A percentile compares a stretch with the other conserved stretches of the same genome.
These are phyloP conservation scores for Phylloscopus trochiloides DNA, from an alignment of 2,113 vertebrate species.

Conservation along the genomic window DNA sequence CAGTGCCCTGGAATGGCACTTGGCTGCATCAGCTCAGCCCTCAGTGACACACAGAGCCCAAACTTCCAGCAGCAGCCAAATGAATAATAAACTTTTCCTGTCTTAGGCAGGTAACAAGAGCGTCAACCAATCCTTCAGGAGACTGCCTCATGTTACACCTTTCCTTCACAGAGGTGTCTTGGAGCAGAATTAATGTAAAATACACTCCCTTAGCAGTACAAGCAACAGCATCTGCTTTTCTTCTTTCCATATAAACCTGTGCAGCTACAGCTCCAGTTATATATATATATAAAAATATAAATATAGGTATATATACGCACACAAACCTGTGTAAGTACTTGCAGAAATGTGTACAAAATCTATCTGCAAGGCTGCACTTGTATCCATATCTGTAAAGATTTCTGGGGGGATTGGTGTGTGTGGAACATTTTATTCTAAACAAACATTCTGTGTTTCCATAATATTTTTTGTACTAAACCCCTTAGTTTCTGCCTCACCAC, in stretches of 20 bases:
- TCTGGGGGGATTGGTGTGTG: background rate
- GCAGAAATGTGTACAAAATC: background rate
- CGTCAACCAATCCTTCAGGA: background rate
- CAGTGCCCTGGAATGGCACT: background rate
- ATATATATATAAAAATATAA: no score
- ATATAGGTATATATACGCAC: background rate
- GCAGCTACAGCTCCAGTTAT: background rate
- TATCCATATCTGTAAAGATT: background rate
- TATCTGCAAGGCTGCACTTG: background rate
- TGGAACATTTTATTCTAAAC: background rate
- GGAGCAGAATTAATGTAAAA: background rate
- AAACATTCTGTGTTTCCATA: background rate
- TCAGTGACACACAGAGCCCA: background rate
- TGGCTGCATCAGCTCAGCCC: background rate
- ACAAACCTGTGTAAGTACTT: background rate
- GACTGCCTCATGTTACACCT: background rate
- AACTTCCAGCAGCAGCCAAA: background rate
- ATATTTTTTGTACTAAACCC: background rate
- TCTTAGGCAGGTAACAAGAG: background rate
- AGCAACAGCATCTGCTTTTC: background rate
- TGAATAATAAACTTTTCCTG: background rate
- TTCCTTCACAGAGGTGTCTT: background rate
- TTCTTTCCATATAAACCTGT: background rate
- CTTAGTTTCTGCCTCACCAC: background rate
- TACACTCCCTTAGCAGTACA: fast-evolving